phyloP scores from a whole-genome alignment of 2,797 vertebrate genomes.

The Sphenopsis melanotis region DNA sequence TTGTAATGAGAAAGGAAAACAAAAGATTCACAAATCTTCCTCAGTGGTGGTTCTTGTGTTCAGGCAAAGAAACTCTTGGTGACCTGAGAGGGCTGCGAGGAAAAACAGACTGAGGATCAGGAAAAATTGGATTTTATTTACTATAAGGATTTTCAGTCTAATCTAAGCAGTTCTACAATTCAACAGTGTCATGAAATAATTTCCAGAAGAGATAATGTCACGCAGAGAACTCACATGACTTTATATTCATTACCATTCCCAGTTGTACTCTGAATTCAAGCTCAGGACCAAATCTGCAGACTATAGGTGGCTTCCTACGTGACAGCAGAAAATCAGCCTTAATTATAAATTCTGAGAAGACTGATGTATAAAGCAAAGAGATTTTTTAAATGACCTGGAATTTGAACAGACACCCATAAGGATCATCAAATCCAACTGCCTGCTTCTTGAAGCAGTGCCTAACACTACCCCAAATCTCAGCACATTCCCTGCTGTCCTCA shows the following conservation, averaged over 20 bases:
- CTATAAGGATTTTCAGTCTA: neutral
- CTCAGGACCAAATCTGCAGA: neutral
- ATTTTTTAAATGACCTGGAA: neutral
- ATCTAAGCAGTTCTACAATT: neutral
- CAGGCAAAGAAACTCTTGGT: neutral
- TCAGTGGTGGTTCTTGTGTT: neutral
- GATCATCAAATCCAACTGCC: neutral
- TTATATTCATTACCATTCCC: neutral
- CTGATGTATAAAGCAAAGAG: neutral
- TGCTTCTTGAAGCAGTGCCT: neutral
- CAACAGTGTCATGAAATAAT: neutral
- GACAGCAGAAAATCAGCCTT: neutral
- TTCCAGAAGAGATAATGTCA: neutral
- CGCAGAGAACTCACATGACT: neutral
- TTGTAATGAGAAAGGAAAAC: neutral
- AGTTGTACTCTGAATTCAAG: neutral
- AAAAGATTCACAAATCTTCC: neutral
- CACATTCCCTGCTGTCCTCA: neutral
- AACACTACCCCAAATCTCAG: neutral
- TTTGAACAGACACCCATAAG: neutral
- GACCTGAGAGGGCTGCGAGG: neutral
- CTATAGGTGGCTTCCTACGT: neutral
- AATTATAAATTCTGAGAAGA: neutral
- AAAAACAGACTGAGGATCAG: neutral
- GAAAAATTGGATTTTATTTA: neutral